Percentiles rank a stretch among this genome's conserved stretches.
phyloP scores from a whole-genome alignment of 2,888 invertebrate species.

The Synanthedon tipuliformis region DNA sequence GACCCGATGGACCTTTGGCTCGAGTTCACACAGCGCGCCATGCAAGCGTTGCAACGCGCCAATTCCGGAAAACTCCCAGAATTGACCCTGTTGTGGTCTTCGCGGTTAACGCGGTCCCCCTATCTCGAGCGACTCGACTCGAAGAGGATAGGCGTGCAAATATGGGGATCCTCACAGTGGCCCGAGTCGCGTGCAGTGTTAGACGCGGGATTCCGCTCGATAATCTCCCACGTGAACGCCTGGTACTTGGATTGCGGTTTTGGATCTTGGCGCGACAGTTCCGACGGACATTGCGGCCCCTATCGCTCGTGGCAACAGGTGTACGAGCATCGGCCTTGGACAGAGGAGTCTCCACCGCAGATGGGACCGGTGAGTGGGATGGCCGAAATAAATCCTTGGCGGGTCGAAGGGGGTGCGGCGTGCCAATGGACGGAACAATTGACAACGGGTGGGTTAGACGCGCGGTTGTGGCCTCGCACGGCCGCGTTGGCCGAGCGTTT shows the following conservation, averaged over 20 bases:
- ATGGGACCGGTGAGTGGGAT: conserved; percentile 38
- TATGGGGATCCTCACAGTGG: conserved; percentile 87
- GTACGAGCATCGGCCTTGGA: conserved; percentile 86
- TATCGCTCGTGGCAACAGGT: conserved; percentile 90
- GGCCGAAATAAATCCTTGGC: conserved; percentile 49
- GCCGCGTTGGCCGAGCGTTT: conserved; percentile 85
- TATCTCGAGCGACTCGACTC: conserved; percentile 72
- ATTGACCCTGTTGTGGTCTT: conserved; percentile 79
- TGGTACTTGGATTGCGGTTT: conserved; percentile 92
- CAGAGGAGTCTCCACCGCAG: conserved; percentile 32
- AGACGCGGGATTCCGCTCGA: conserved; percentile 80
- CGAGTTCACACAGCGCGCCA: conserved; percentile 77
- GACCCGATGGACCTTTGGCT: conserved; percentile 84
- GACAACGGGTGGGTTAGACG: conserved; percentile 78
- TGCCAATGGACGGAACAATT: conserved; percentile 90
- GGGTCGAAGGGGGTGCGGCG: conserved; percentile 79
- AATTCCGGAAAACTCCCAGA: conserved; percentile 70
- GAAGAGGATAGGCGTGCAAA: conserved; percentile 75
- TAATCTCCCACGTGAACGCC: conserved; percentile 87
- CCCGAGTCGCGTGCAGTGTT: conserved; percentile 81
- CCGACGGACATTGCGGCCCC: conserved; percentile 88
- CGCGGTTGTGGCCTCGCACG: conserved; percentile 85
- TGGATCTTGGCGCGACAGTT: conserved; percentile 85
- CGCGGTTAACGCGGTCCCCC: conserved; percentile 79
- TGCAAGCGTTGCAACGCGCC: conserved; percentile 72